Percentiles rank a stretch among this genome's conserved stretches.
Conservation (phyloP, 1,140 invertebrate species). For the Nilaparvata lugens region DNA sequence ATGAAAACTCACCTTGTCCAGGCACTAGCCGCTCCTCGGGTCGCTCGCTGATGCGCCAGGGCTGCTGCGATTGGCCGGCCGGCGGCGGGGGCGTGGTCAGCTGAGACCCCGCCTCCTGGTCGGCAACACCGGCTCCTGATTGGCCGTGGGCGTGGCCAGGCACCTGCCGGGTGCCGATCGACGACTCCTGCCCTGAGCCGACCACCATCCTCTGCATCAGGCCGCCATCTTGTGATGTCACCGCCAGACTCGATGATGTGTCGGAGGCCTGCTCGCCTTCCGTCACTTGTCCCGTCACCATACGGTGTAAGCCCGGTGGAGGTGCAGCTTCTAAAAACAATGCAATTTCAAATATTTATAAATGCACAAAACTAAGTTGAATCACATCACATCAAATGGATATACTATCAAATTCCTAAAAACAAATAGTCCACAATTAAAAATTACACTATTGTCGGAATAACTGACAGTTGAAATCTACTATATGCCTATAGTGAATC, state of each 20-base stretch:
- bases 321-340: conserved; percentile 17
- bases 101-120: too few relatives aligned
- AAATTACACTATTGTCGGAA: too few relatives aligned
- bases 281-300: conserved; percentile 27
- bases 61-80: too few relatives aligned
- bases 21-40: conserved; percentile 13
- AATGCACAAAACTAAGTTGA: too few relatives aligned
- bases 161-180: background rate
- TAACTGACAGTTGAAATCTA: too few relatives aligned
- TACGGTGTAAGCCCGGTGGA: conserved; percentile 24
- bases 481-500: too few relatives aligned
- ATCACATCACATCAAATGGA: too few relatives aligned
- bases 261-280: background rate
- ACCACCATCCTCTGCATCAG: conserved; percentile 15
- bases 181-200: background rate
- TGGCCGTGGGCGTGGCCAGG: background rate
- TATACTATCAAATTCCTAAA: too few relatives aligned
- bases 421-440: too few relatives aligned
- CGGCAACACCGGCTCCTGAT: too few relatives aligned
- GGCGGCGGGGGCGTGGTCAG: too few relatives aligned
- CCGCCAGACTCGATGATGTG: background rate
- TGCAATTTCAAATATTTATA: too few relatives aligned
- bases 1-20: conserved; percentile 21
- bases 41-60: background rate
- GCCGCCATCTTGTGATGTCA: background rate